A percentile compares a stretch with the other conserved stretches of the same genome.
Evolutionary conservation across 2,888 invertebrate species (phyloP).

Genomic region (Apamea monoglypha): DNA sequence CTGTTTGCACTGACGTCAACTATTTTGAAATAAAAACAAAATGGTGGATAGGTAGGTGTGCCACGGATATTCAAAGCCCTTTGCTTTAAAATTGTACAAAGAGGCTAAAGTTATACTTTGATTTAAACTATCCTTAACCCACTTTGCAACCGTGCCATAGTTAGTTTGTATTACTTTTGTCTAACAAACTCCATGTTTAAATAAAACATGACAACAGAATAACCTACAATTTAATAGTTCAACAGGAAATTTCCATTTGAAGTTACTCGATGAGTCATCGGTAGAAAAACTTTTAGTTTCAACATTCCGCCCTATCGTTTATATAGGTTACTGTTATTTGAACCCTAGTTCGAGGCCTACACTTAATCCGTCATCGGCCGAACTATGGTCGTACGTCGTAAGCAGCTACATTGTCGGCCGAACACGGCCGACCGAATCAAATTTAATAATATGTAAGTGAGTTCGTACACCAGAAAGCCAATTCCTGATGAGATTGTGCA

Average conservation of each 20-base stretch:
- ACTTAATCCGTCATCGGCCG: background rate
- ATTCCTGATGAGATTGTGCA: too few relatives aligned
- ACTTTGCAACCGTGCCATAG: background rate
- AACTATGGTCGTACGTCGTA: background rate
- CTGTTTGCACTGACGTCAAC: too few relatives aligned
- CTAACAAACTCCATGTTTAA: slow-evolving; percentile 12
- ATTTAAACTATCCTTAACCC: background rate
- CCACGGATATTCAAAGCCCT: background rate
- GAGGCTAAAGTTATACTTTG: background rate
- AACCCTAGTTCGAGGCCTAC: background rate
- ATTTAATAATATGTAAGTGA: too few relatives aligned
- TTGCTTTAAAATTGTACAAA: background rate
- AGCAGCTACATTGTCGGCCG: background rate
- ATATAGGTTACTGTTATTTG: slow-evolving; percentile 14
- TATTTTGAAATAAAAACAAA: background rate
- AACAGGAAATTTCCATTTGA: slow-evolving; percentile 26
- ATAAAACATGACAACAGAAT: slow-evolving; percentile 23
- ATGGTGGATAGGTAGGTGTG: background rate
- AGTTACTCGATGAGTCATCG: slow-evolving; percentile 30
- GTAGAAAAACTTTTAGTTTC: slow-evolving; percentile 16
- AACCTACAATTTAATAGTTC: slow-evolving; percentile 19
- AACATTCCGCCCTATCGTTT: slow-evolving; percentile 6
- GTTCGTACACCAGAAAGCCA: background rate
- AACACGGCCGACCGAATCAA: background rate
- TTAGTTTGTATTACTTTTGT: background rate